phyloP scores from a whole-genome alignment of 37 sponge, comb jelly and placozoan genomes.

The Aphrocallistes beatrix region DNA sequence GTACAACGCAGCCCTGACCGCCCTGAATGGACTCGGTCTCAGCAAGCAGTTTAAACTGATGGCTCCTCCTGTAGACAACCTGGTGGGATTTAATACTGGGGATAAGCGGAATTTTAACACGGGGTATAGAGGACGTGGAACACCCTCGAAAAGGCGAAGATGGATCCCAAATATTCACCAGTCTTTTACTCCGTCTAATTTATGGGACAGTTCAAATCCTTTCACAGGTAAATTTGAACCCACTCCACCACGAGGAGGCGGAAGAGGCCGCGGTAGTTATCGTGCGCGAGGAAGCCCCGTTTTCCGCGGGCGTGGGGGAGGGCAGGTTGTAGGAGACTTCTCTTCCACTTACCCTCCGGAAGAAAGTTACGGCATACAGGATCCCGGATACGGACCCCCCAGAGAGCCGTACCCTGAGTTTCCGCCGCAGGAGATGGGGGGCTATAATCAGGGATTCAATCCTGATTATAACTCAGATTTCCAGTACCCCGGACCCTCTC shows the following conservation, averaged over 20 bases:
- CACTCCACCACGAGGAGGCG: background rate
- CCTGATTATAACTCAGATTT: background rate
- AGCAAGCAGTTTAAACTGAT: background rate
- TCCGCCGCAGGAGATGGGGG: background rate
- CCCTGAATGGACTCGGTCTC: conserved; percentile 14
- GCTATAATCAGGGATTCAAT: background rate
- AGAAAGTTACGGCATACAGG: background rate
- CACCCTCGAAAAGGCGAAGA: background rate
- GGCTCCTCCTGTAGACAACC: background rate
- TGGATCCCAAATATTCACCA: background rate
- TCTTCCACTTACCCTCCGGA: background rate
- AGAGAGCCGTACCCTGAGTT: background rate
- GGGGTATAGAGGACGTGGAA: background rate
- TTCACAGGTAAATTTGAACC: background rate
- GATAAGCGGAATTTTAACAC: background rate
- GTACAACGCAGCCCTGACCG: conserved; percentile 12
- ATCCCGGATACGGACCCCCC: background rate
- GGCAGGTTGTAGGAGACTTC: background rate
- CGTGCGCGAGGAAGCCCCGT: background rate
- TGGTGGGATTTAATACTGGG: background rate
- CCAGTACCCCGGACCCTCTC: background rate
- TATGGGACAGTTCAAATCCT: too few species aligned
- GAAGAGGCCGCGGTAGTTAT: background rate
- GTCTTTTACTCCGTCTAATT: too few species aligned
- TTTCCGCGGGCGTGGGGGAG: background rate